Conservation (phyloP, 2,797 vertebrate genomes). For the Sparidentex hasta region DNA sequence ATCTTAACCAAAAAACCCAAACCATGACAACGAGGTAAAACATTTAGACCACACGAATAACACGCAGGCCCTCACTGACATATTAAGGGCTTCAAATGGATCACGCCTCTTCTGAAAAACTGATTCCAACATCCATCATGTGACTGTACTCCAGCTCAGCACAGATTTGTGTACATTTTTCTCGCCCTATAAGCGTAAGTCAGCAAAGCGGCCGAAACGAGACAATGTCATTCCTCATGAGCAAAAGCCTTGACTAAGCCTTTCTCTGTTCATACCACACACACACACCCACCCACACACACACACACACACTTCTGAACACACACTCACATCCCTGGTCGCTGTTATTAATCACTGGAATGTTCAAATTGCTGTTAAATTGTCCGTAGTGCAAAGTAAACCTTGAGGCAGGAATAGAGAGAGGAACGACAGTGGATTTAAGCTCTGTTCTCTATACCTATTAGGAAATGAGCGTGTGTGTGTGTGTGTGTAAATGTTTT, state of each 20-base stretch:
- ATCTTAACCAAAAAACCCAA: no score
- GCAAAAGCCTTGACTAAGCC: conserved; percentile 60
- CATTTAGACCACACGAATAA: not conserved
- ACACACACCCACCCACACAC: conserved; percentile 35
- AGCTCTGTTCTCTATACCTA: conserved; percentile 45
- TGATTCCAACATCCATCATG: not conserved
- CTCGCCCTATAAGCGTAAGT: conserved; percentile 23
- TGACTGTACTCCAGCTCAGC: not conserved
- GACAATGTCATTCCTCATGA: conserved; percentile 52
- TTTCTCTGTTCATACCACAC: conserved; percentile 28
- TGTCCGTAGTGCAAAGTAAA: conserved; percentile 71
- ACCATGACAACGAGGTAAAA: not conserved
- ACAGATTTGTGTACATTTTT: conserved; percentile 9
- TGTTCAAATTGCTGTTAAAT: conserved; percentile 74
- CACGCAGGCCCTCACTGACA: not conserved
- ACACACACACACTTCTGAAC: conserved; percentile 21
- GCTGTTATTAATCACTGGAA: conserved; percentile 69
- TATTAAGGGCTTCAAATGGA: conserved; percentile 12
- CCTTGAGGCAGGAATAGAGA: conserved; percentile 59
- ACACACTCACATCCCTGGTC: conserved; percentile 4
- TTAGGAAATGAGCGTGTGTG: conserved; percentile 34
- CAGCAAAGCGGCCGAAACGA: conserved; percentile 42
- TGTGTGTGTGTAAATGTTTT: conserved; percentile 55
- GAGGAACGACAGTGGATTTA: conserved; percentile 27
- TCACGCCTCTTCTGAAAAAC: not conserved